These are phyloP conservation scores for Drosophila bifasciata DNA, from an alignment of 1,140 invertebrate genomes.

Conservation along the genomic window DNA sequence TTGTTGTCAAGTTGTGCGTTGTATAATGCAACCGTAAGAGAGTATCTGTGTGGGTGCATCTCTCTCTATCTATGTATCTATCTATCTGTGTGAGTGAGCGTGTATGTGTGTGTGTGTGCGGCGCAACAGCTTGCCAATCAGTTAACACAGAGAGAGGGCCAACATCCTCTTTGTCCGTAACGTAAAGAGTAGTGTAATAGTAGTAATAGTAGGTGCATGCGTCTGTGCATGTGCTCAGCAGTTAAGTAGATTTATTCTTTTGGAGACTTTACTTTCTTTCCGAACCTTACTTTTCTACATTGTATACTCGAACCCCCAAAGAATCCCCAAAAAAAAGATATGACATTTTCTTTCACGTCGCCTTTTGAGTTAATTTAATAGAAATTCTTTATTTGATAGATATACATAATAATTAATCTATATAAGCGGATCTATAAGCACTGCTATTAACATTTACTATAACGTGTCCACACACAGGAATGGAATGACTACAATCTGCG, in stretches of 20 bases:
- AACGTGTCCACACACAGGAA: conserved; percentile 87
- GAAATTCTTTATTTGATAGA: conserved; percentile 31
- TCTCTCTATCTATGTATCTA: conserved; percentile 14
- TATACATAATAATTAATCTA: conserved; percentile 3
- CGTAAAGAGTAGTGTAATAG: too few species aligned
- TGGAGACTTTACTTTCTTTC: conserved; percentile 35
- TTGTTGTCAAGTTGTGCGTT: conserved; percentile 48
- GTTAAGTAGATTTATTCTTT: conserved; percentile 42
- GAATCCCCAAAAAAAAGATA: conserved; percentile 20
- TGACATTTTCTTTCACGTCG: conserved; percentile 57
- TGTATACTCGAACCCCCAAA: neutral
- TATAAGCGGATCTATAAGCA: neutral
- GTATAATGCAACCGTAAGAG: conserved; percentile 17
- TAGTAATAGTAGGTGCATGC: conserved; percentile 17
- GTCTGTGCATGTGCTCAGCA: conserved; percentile 54
- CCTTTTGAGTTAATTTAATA: conserved; percentile 63
- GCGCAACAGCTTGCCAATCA: conserved; percentile 41
- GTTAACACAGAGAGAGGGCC: conserved; percentile 24
- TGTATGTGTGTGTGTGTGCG: conserved; percentile 11
- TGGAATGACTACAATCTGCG: conserved; percentile 98
- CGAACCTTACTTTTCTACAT: conserved; percentile 37
- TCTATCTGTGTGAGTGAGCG: conserved; percentile 6
- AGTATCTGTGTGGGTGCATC: conserved; percentile 5
- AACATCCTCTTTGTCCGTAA: conserved; percentile 9
- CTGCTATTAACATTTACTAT: conserved; percentile 28